phyloP scores from a whole-genome alignment of 2,797 vertebrate genomes.

The Parauchenoglanis punctatus region DNA sequence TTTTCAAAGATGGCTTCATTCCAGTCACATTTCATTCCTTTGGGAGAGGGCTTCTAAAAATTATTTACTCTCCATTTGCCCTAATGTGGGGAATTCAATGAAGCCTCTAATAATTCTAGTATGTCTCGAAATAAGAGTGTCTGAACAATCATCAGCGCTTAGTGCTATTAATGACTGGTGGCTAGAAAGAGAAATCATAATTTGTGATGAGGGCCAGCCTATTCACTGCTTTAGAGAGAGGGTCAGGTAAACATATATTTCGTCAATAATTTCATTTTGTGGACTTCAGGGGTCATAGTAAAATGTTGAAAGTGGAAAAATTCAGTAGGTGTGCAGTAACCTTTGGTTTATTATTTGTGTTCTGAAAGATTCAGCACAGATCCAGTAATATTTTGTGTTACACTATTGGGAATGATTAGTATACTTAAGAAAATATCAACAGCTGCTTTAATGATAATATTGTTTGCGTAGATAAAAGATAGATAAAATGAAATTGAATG shows the following conservation, averaged over 20 bases:
- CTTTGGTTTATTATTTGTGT: background rate
- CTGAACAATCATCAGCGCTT: constrained; percentile 33
- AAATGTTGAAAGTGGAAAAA: background rate
- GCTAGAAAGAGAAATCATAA: background rate
- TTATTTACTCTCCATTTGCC: constrained; percentile 53
- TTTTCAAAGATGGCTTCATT: constrained; percentile 44
- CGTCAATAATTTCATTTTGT: background rate
- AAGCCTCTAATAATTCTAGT: constrained; percentile 51
- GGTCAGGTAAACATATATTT: background rate
- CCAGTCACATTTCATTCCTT: constrained; percentile 41
- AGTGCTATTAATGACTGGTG: constrained; percentile 29
- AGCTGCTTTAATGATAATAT: background rate
- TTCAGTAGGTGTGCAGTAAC: background rate
- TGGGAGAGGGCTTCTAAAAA: constrained; percentile 48
- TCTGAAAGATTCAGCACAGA: background rate
- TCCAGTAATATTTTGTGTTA: background rate
- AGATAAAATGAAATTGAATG: too few species aligned
- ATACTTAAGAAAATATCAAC: background rate
- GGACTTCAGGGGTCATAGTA: background rate
- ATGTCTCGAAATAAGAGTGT: constrained; percentile 30
- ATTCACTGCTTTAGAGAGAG: background rate
- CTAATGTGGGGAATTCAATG: constrained; percentile 51
- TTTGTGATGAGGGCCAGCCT: background rate
- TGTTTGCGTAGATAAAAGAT: background rate
- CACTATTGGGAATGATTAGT: background rate